Base-by-base conservation (phyloP, 2,888 invertebrate genomes). In the Callyntrura sp. region DNA sequence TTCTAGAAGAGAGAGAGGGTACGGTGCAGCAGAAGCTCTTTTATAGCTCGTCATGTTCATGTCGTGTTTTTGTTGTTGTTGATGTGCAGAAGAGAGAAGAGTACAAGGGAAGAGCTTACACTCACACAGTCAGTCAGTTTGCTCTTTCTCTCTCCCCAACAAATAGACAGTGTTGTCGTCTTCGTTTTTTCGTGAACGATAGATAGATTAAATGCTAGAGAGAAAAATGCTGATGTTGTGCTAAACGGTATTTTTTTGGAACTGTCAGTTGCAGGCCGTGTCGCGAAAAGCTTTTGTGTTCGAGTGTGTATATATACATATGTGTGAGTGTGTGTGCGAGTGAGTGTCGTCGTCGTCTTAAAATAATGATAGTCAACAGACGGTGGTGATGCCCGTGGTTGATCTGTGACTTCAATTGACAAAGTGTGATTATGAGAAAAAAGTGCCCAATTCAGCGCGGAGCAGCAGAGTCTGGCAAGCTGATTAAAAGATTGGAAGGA, bases 211-310 rank as follows among this genome's bases (percentile, higher is more conserved):
- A 78, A 78, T 82, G 81, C 81, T 55, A 60, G 11, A 43, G 43
- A 62, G 11, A 43, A 65, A 48, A 23, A 14, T 48, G 84, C 57
- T 57, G 70, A 25, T 78, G 78, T 78, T 78, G 78, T 88, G 88
- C 88, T 88, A 89, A 89, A 89, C 85, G 89, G 85, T 85, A 89
- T 85, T 89, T n/a, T n/a, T n/a, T 89, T 89, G 89, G 89, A 89
- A 89, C 89, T 89, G 89, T 89, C 89, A 89, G 79, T 76, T 85
- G 85, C 89, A 89, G 83, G 76, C 35, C 35, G 3, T 20, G 73
- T 23, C 45, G 43, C 14, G 20, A 73, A 25, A 55, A 35, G 57
- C 79, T 57, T 79, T 79, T 57, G 57, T 43, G 45, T 48, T 6
- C 25, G 20, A 11, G 70, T 48, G 28, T 20, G 65, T n/a, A 11